Evolutionary conservation across 2,797 vertebrate species (phyloP), one percentile per base, ranked within the genome.

Genomic region (Huso huso): DNA sequence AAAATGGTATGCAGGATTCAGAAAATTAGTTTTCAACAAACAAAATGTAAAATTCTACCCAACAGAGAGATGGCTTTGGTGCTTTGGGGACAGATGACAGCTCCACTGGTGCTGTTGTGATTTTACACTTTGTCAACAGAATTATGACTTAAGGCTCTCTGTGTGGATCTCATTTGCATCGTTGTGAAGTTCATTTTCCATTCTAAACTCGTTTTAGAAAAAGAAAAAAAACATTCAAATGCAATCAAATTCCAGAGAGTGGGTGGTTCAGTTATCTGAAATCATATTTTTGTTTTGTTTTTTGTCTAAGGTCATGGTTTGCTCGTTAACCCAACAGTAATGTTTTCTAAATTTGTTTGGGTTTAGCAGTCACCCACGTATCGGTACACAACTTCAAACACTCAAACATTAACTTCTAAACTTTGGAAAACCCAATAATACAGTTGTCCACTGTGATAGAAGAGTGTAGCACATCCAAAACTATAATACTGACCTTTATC

Each of bases 11-110:
- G 67, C 75, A 79, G 74, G 73, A 51, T 81, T 84, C 79, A 81
- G 74, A 79, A 84, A 85, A 88, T 86, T 85, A 76, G 75, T 75
- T 85, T 86, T 83, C 76, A 85, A 78, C 70, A 73, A 87, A 81
- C 74, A 79, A 70, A 71, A 65, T 59, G 63, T 67, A 71, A 66
- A 68, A 69, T 70, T 64, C 48, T 7, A 68, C 52, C 63, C 68
- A 69, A 61, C 50, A 50, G 66, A 70, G 64, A 60, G 67, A 70
- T 70, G 69, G 62, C 65, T 64, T 48, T 51, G 63, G 65, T 58
- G 71, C 67, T 68, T 12, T 66, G 72, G 73, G 71, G 73, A 74
- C 60, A 68, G 59, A 64, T 59, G 75, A 81, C 76, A 79, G 73
- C 68, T 68, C 69, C 50, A 63, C 65, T 82, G 76, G 75, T 80